Evolutionary conservation across 2,113 vertebrate species (phyloP).

Genomic region (Etheostoma cragini): DNA sequence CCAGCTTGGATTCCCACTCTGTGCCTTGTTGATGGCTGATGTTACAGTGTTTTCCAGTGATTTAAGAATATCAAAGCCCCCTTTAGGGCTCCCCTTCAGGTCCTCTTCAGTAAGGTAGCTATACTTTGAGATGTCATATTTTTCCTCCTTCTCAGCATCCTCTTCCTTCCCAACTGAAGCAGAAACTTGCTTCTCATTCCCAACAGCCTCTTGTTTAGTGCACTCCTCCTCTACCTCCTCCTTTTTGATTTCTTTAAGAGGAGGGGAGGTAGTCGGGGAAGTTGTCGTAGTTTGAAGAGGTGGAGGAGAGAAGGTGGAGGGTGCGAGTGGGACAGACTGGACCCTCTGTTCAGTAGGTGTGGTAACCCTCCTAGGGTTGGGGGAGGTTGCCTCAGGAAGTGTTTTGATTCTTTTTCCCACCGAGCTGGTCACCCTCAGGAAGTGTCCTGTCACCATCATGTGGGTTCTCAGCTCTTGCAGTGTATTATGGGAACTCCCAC

Average conservation of each 20-base stretch:
- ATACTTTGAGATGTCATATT: conserved; percentile 92
- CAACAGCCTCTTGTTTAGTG: conserved; percentile 79
- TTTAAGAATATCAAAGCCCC: conserved; percentile 96
- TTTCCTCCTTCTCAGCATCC: conserved; percentile 88
- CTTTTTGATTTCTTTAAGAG: conserved; percentile 90
- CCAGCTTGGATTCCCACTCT: conserved; percentile 97
- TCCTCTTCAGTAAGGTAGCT: conserved; percentile 97
- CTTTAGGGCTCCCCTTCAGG: conserved; percentile 96
- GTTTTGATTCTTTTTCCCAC: conserved; percentile 92
- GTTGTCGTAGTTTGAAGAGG: conserved; percentile 78
- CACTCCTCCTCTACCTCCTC: conserved; percentile 89
- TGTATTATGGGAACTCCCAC: conserved; percentile 94
- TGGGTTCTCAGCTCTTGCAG: conserved; percentile 96
- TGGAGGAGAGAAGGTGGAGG: conserved; percentile 90
- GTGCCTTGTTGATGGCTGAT: conserved; percentile 97
- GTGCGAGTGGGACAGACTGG: conserved; percentile 92
- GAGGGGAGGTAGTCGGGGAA: conserved; percentile 82
- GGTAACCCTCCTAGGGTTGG: conserved; percentile 74
- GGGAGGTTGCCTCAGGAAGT: conserved; percentile 87
- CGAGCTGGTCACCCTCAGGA: conserved; percentile 93
- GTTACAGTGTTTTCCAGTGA: conserved; percentile 98
- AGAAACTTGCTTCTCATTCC: conserved; percentile 86
- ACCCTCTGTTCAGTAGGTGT: conserved; percentile 90
- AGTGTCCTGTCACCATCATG: conserved; percentile 99
- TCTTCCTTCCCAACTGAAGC: conserved; percentile 64